Percentiles rank a stretch among this genome's conserved stretches.
Evolutionary conservation across 2,888 invertebrate species (phyloP).

Genomic region (Diaperis boleti): DNA sequence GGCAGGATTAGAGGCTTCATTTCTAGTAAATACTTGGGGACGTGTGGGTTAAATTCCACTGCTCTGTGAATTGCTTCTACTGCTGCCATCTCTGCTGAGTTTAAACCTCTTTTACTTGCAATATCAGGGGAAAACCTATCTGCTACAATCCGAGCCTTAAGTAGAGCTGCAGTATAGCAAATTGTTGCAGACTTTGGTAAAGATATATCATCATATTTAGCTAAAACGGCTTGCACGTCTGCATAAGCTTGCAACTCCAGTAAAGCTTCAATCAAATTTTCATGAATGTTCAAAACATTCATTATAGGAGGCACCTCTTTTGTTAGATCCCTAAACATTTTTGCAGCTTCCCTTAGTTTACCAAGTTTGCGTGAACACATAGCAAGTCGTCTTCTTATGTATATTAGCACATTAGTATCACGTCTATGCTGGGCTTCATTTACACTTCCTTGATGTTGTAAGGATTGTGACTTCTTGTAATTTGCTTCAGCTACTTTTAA

Average conservation of each 20-base stretch:
- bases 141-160: slow-evolving; percentile 92
- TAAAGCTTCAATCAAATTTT: slow-evolving; percentile 95
- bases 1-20: slow-evolving; percentile 95
- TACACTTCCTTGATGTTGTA: slow-evolving; percentile 80
- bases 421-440: slow-evolving; percentile 85
- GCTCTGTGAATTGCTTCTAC: slow-evolving; percentile 95
- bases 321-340: slow-evolving; percentile 95
- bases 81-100: slow-evolving; percentile 90
- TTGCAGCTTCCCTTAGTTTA: slow-evolving; percentile 93
- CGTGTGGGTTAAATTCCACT: slow-evolving; percentile 98
- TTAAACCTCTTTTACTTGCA: slow-evolving; percentile 85
- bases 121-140: slow-evolving; percentile 91
- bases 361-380: slow-evolving; percentile 97
- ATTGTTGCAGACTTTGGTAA: slow-evolving; percentile 95
- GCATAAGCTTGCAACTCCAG: slow-evolving; percentile 97
- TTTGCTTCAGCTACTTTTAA: slow-evolving; percentile 83
- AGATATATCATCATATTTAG: slow-evolving; percentile 94
- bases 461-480: slow-evolving; percentile 82
- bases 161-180: slow-evolving; percentile 93
- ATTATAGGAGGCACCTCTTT: slow-evolving; percentile 97
- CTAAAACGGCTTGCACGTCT: slow-evolving; percentile 93
- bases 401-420: slow-evolving; percentile 94
- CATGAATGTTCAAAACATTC: slow-evolving; percentile 93
- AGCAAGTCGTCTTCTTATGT: slow-evolving; percentile 93
- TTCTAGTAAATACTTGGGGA: slow-evolving; percentile 95